These are phyloP conservation scores for Tortrix viridana DNA, from an alignment of 2,888 invertebrate genomes.

Conservation along the genomic window DNA sequence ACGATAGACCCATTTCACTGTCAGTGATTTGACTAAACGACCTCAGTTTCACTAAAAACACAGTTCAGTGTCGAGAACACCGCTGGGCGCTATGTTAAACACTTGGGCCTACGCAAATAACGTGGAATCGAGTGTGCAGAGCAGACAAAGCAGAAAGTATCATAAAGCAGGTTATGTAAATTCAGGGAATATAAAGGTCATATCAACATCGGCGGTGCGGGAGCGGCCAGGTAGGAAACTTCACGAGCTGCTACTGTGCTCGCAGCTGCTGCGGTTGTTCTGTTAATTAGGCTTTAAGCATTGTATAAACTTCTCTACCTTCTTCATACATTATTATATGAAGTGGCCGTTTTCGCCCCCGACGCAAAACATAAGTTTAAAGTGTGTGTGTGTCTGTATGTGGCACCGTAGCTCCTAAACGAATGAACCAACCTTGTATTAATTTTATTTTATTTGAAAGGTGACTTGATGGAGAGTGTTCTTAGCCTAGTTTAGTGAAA, in stretches of 20 bases:
- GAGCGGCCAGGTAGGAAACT: conserved; percentile 59
- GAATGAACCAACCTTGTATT: too few relatives aligned
- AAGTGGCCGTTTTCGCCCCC: too few relatives aligned
- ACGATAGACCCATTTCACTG: neutral
- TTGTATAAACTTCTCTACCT: too few relatives aligned
- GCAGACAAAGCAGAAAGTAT: conserved; percentile 38
- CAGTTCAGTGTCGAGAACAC: neutral
- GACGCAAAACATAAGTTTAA: too few relatives aligned
- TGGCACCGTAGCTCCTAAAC: too few relatives aligned
- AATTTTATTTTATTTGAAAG: too few relatives aligned
- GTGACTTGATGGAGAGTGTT: too few relatives aligned
- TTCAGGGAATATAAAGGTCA: conserved; percentile 67
- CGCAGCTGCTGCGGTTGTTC: neutral
- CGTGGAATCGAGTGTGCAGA: conserved; percentile 31
- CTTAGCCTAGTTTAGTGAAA: too few relatives aligned
- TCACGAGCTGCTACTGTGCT: conserved; percentile 42
- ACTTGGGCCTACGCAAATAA: conserved; percentile 24
- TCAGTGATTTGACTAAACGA: too few relatives aligned
- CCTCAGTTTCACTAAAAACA: neutral
- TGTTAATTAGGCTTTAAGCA: too few relatives aligned
- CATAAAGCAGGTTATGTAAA: conserved; percentile 71
- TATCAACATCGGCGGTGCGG: conserved; percentile 66
- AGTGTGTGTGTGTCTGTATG: too few relatives aligned
- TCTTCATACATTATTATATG: too few relatives aligned
- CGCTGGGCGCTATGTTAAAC: conserved; percentile 10